Evolutionary conservation across 2,797 vertebrate species (phyloP), one percentile per base, ranked within the genome.

Genomic region (Gambusia yucatana): DNA sequence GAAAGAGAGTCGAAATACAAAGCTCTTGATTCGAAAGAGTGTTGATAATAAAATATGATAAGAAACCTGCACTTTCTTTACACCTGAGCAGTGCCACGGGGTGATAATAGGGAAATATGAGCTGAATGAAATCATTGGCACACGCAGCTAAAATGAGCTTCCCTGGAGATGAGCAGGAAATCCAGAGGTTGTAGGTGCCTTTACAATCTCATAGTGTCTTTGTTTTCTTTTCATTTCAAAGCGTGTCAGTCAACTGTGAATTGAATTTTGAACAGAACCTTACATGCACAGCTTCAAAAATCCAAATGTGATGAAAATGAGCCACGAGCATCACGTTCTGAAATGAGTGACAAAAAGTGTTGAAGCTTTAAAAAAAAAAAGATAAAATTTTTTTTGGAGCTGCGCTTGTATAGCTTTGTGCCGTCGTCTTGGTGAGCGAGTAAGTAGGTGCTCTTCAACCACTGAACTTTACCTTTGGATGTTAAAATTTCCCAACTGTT

Each of bases 401-500:
- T 13, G 10, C 10, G 10, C 36, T 67, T 67, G 33, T 25, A 22
- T 11, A 2, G 9, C 10, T 69, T 69, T n/a, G 22, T 69, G 65
- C 3, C 79, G 70, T 85, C 30, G 39, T 77, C 80, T 77, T 81
- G 39, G 65, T 65, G 75, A 77, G 76, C 77, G 77, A 86, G 86
- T 84, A 78, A 84, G 72, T 28, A 55, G 48, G 65, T 41, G 73
- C 78, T 83, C 77, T 48, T 52, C 30, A 6, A 25, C 20, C 16
- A 87, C 85, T 48, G 61, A 59, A 70, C 20, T 22, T 20, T 39
- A 61, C 57, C 6, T n/a, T 28, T 28, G 25, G n/a, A 44, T 28
- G 20, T 77, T 85, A 79, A 83, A 61, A 39, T 80, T 79, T 76
- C 79, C 20, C 63, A 79, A 77, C 73, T 33, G 11, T 61, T 80